Percentiles rank a stretch among this genome's conserved stretches.
Conservation (phyloP, 2,888 invertebrate genomes). For the Dromius quadrimaculatus region DNA sequence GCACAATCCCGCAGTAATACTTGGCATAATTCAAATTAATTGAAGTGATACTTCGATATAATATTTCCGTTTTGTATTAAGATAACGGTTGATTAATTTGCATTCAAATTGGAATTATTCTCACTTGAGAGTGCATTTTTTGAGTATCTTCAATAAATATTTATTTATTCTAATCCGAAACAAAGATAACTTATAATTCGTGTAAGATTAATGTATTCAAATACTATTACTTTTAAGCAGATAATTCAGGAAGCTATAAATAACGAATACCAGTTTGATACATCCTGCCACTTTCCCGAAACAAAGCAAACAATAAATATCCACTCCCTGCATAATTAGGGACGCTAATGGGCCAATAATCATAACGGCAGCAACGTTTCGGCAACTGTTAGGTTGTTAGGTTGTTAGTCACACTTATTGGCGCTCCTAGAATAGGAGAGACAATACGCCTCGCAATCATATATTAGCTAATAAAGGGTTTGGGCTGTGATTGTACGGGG, state of each 20-base stretch:
- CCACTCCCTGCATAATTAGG: slow-evolving; percentile 35
- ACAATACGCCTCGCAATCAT: slow-evolving; percentile 16
- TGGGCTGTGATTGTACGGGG: background rate
- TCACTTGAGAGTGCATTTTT: background rate
- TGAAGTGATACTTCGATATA: background rate
- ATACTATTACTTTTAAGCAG: slow-evolving; percentile 33
- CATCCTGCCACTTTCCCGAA: slow-evolving; percentile 27
- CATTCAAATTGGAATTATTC: slow-evolving; percentile 26
- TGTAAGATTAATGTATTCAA: slow-evolving; percentile 38
- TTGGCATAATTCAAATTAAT: slow-evolving; percentile 29
- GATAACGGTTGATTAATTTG: slow-evolving; percentile 17
- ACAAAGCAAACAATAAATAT: slow-evolving; percentile 34
- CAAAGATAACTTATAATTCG: slow-evolving; percentile 33
- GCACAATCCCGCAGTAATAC: no score
- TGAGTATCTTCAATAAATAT: slow-evolving; percentile 18
- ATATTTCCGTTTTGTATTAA: background rate
- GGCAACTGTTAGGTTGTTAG: background rate
- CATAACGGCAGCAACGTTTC: slow-evolving; percentile 13
- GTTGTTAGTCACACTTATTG: background rate
- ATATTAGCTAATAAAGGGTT: slow-evolving; percentile 5
- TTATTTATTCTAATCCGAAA: slow-evolving; percentile 26
- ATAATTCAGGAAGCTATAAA: slow-evolving; percentile 47
- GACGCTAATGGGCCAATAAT: slow-evolving; percentile 17
- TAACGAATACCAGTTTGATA: slow-evolving; percentile 40
- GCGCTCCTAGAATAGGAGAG: background rate